Conservation (phyloP, 2,113 vertebrate species). For the Crotalus viridis region DNA sequence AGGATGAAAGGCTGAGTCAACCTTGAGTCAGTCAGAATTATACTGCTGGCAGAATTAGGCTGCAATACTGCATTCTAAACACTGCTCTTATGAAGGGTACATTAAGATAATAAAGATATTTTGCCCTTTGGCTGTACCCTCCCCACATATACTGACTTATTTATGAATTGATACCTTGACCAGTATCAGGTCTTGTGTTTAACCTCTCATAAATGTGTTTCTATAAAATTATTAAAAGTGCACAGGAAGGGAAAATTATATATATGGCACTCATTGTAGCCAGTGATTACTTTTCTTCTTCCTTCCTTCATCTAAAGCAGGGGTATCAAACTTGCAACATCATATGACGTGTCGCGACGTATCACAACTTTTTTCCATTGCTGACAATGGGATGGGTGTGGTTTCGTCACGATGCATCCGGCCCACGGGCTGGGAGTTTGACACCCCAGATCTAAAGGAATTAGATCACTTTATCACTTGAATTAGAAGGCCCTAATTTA, state of each 20-base stretch:
- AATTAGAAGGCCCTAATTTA: neutral
- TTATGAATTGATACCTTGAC: neutral
- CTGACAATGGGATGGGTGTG: too few species aligned
- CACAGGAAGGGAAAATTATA: neutral
- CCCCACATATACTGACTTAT: neutral
- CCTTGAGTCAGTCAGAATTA: too few species aligned
- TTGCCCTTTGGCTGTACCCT: neutral
- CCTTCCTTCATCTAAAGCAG: neutral
- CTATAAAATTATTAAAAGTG: neutral
- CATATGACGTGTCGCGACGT: rapidly evolving
- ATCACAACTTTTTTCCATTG: too few species aligned
- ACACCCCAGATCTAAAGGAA: too few species aligned
- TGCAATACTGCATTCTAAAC: too few species aligned
- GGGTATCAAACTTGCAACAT: too few species aligned
- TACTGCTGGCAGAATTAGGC: too few species aligned
- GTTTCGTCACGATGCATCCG: too few species aligned
- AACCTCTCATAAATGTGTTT: neutral
- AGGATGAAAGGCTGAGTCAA: too few species aligned
- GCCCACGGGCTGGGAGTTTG: too few species aligned
- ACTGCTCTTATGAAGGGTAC: neutral
- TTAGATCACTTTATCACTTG: neutral
- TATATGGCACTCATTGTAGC: neutral
- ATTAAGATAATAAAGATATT: neutral
- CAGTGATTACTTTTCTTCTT: neutral
- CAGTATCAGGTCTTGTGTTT: neutral